These are phyloP conservation scores for Drosophila rufa DNA, from an alignment of 1,140 invertebrate species.

Conservation along the genomic window DNA sequence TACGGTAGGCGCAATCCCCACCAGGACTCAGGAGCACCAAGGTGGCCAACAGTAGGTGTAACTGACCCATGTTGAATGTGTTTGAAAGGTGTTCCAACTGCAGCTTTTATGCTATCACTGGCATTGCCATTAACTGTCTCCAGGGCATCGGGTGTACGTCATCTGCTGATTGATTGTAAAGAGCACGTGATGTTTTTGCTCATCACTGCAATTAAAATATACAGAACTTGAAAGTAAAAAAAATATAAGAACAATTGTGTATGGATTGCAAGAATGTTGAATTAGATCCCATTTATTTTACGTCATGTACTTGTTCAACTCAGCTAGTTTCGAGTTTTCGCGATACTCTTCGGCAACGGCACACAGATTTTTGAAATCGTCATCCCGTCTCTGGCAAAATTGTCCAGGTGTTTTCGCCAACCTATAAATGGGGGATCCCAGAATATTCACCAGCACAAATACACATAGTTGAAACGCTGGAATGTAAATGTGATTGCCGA, in stretches of 20 bases:
- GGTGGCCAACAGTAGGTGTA: constrained; percentile 8
- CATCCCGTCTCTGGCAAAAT: constrained; percentile 43
- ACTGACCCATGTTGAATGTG: constrained; percentile 33
- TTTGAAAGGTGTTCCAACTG: background rate
- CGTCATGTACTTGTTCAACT: background rate
- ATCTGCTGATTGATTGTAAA: constrained; percentile 20
- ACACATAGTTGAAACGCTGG: background rate
- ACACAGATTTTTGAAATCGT: constrained; percentile 34
- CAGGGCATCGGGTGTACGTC: background rate
- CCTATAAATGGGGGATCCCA: background rate
- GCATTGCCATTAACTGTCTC: background rate
- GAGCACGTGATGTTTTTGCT: constrained; percentile 14
- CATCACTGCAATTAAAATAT: background rate
- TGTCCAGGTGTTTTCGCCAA: background rate
- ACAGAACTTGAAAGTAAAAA: no score
- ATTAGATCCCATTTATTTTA: background rate
- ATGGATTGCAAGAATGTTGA: no score
- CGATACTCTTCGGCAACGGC: constrained; percentile 25
- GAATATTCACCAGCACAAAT: background rate
- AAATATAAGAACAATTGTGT: no score
- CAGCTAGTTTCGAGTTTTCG: constrained; percentile 10
- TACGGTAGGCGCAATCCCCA: background rate
- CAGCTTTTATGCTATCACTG: constrained; percentile 33
- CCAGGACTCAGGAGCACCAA: background rate
- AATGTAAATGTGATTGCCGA: background rate